A percentile compares a stretch with the other conserved stretches of the same genome.
Conservation (phyloP, 2,888 invertebrate species). For the Trissoscelio sp. region DNA sequence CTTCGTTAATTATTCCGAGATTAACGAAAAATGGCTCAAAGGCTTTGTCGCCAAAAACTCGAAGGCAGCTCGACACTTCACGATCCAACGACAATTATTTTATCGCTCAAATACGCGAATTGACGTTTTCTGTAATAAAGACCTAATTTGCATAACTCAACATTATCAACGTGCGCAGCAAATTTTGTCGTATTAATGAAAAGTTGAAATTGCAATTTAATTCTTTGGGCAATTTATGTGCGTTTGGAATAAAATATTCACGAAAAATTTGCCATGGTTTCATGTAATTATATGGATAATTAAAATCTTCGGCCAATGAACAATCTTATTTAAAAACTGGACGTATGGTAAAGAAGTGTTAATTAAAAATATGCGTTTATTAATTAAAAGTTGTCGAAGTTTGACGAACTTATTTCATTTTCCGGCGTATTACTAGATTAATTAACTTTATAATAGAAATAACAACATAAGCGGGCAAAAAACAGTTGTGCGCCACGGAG, state of each 20-base stretch:
- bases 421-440: slow-evolving; percentile 31
- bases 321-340: not conserved
- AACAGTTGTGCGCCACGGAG: slow-evolving; percentile 16
- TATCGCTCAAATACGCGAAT: slow-evolving; percentile 33
- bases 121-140: slow-evolving; percentile 21
- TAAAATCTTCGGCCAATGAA: slow-evolving; percentile 12
- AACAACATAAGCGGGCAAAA: slow-evolving; percentile 33
- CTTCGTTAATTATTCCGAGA: slow-evolving; percentile 48
- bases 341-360: slow-evolving; percentile 1
- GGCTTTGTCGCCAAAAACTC: slow-evolving; percentile 13
- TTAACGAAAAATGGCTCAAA: slow-evolving; percentile 59
- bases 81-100: slow-evolving; percentile 32
- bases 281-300: slow-evolving; percentile 15
- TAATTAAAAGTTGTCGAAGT: slow-evolving; percentile 38
- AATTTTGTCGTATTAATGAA: slow-evolving; percentile 45
- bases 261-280: slow-evolving; percentile 2
- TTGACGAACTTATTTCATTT: slow-evolving; percentile 14
- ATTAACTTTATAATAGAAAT: slow-evolving; percentile 49
- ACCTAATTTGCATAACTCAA: slow-evolving; percentile 41
- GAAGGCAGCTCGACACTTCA: slow-evolving; percentile 1
- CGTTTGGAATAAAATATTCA: slow-evolving; percentile 31
- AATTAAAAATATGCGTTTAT: slow-evolving; percentile 38
- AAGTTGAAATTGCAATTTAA: slow-evolving; percentile 45
- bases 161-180: slow-evolving; percentile 27
- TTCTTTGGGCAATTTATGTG: slow-evolving; percentile 12